Base-by-base conservation (phyloP, 2,888 invertebrate species). In the Rhingia campestris region DNA sequence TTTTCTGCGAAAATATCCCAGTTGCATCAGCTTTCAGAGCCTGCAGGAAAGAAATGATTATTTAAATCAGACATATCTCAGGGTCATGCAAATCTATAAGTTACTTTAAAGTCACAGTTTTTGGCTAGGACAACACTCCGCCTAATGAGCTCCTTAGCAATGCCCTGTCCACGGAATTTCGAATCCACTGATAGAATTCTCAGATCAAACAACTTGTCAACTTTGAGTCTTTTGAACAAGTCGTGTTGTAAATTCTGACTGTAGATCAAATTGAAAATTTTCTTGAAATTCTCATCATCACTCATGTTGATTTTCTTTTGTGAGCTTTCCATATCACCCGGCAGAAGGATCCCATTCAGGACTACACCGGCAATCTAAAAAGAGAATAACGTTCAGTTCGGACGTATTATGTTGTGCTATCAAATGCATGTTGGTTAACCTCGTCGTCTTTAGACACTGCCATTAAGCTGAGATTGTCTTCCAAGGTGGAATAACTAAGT, bases 1-100 rank as follows among this genome's bases (percentile, higher is more conserved):
- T 95, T 87, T 94, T 95, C 88, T 96, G 96, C 0, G 96, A 96
- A 88, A 93, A 96, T 2, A 94, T 93, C 22, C 96, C 96, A 0
- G 96, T 96, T 0, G 96, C 96, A 89, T 96, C 96, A 14, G 95
- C 95, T 91, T 96, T 96, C 87, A 96, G 93, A 32, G 96, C 89
- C 95, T 96, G 92, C 35, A 86, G 88, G 14, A 47, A n/a, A 58
- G 49, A 14, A 37, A 14, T 64, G 7, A 9, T 3, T 9, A 1
- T 4, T 22, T 4, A 22, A 49, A 22, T 7, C 4, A 9, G 10
- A 10, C 5, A 9, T 10, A 0, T 5, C 0, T 30, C 9, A 49
- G 4, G 9, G 4, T 30, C 7, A 30, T 22, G 22, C 22, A 22
- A 22, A 22, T 22, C 1, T 22, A 22, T 22, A 22, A 22, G 22